These are phyloP conservation scores for Brachionichthys hirsutus DNA, from an alignment of 2,113 vertebrate species.

Conservation along the genomic window DNA sequence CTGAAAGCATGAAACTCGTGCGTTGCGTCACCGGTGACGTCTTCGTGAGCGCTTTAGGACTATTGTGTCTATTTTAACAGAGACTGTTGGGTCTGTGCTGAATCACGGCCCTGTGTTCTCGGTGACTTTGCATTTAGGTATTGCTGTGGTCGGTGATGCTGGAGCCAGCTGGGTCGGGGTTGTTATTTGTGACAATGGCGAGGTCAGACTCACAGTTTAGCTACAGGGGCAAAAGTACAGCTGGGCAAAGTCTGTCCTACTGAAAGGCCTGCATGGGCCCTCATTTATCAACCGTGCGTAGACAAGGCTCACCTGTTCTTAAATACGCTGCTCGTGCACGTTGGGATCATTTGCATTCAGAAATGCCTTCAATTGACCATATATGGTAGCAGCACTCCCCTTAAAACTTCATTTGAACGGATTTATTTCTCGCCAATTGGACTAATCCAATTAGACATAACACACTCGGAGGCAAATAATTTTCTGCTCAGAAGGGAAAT, in stretches of 20 bases:
- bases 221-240: conserved; percentile 61
- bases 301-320: no score
- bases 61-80: conserved; percentile 9
- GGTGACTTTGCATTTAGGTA: conserved; percentile 32
- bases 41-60: conserved; percentile 5
- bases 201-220: conserved; percentile 54
- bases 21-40: conserved; percentile 6
- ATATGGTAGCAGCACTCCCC: no score
- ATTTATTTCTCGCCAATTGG: no score
- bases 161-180: conserved; percentile 57
- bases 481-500: no score
- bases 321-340: no score
- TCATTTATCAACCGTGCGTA: no score
- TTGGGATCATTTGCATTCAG: no score
- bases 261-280: no score
- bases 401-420: no score
- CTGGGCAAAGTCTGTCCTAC: conserved; percentile 51
- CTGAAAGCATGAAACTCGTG: background rate
- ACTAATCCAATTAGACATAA: no score
- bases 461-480: no score
- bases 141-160: conserved; percentile 41
- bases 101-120: conserved; percentile 41
- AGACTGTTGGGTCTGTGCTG: conserved; percentile 19
- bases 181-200: conserved; percentile 50
- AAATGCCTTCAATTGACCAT: no score